Conservation (phyloP, 2,113 vertebrate genomes). For the Dasyurus viverrinus region DNA sequence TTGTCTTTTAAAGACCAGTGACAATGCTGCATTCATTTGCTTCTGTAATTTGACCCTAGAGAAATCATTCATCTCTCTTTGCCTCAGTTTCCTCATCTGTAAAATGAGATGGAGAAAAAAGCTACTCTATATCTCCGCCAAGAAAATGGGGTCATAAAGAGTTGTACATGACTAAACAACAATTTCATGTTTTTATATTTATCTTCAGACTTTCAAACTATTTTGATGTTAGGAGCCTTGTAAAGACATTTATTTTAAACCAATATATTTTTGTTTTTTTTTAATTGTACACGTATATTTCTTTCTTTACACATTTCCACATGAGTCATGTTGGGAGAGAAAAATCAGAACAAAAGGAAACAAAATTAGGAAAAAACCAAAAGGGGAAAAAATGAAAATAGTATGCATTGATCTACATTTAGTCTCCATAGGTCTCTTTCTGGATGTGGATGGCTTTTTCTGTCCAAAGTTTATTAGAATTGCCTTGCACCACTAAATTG, state of each 20-base stretch:
- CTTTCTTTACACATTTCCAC: neutral
- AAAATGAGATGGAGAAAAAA: neutral
- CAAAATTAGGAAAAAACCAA: too few species aligned
- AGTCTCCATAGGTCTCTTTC: too few species aligned
- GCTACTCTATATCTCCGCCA: neutral
- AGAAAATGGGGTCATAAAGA: neutral
- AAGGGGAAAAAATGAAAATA: too few species aligned
- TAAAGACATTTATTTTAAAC: neutral
- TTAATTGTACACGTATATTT: too few species aligned
- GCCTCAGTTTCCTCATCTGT: neutral
- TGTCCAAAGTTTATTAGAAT: too few species aligned
- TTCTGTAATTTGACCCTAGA: neutral
- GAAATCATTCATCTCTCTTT: neutral
- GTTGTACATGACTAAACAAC: neutral
- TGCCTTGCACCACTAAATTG: too few species aligned
- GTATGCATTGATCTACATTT: too few species aligned
- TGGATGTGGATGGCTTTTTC: too few species aligned
- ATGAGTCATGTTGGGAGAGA: too few species aligned
- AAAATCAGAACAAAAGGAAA: too few species aligned
- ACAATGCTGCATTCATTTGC: neutral
- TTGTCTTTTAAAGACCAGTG: neutral
- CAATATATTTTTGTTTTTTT: too few species aligned
- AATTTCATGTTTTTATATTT: neutral
- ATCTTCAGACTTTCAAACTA: neutral
- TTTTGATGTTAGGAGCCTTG: neutral